phyloP scores from a whole-genome alignment of 1,140 invertebrate species.

The Drosophila melanogaster region DNA sequence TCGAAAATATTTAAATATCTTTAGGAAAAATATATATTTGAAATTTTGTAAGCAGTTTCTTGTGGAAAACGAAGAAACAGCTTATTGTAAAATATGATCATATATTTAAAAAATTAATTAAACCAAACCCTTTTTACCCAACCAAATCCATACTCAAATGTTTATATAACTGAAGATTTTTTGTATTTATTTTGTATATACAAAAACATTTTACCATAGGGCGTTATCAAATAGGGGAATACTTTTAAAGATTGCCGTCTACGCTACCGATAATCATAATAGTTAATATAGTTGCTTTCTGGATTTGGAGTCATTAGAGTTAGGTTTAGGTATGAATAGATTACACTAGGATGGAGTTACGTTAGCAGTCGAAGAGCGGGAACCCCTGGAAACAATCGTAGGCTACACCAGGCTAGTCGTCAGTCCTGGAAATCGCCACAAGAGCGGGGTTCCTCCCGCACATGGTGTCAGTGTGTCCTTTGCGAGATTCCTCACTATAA shows the following conservation, averaged over 20 bases:
- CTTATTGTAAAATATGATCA: too few species aligned
- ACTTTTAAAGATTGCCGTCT: conserved; percentile 69
- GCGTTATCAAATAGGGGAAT: conserved; percentile 64
- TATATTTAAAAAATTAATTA: too few species aligned
- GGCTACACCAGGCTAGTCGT: conserved; percentile 13
- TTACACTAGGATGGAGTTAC: conserved; percentile 76
- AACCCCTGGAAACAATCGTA: conserved; percentile 57
- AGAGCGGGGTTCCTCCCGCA: conserved; percentile 60
- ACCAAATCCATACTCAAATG: neutral
- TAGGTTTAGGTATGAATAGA: conserved; percentile 71
- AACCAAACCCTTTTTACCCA: neutral
- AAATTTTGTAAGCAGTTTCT: too few species aligned
- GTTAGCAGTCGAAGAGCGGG: conserved; percentile 64
- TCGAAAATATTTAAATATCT: neutral
- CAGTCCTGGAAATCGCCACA: conserved; percentile 46
- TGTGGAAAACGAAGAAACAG: too few species aligned
- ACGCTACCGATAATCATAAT: conserved; percentile 53
- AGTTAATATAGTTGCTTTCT: conserved; percentile 37
- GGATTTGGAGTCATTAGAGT: conserved; percentile 19
- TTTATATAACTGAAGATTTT: conserved; percentile 53
- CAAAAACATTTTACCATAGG: conserved; percentile 77
- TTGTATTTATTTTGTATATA: conserved; percentile 74
- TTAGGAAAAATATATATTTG: too few species aligned
- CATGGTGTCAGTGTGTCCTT: conserved; percentile 6
- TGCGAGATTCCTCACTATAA: conserved; percentile 85